Evolutionary conservation across 2,113 vertebrate genomes (phyloP).

Genomic region (Corythornis madagascariensis): DNA sequence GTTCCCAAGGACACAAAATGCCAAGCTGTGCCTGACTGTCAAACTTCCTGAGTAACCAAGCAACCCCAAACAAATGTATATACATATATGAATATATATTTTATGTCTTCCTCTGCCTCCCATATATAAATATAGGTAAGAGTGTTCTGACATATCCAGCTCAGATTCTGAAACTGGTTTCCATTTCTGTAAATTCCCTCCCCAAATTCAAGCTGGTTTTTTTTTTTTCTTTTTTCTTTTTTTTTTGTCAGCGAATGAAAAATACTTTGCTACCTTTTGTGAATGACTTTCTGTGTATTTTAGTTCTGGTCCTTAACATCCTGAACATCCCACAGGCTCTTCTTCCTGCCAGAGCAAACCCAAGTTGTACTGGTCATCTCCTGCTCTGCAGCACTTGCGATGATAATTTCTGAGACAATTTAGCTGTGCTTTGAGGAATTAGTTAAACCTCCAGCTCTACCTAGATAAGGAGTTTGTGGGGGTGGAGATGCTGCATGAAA

Average conservation of each 20-base stretch:
- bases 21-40: background rate
- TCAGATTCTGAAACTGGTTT: background rate
- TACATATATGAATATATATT: background rate
- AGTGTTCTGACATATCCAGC: background rate
- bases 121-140: background rate
- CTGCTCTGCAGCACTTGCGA: background rate
- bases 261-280: background rate
- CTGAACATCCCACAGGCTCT: background rate
- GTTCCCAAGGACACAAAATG: background rate
- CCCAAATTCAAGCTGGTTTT: background rate
- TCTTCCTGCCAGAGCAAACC: background rate
- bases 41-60: background rate
- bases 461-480: background rate
- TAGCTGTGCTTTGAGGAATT: background rate
- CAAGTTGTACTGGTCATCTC: background rate
- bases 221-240: background rate
- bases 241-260: background rate
- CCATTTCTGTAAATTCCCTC: background rate
- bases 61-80: background rate
- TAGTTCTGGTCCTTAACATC: background rate
- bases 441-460: conserved; percentile 19
- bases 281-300: background rate
- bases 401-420: background rate
- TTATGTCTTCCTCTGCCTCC: background rate
- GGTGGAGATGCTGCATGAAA: background rate